Conservation (phyloP, 2,113 vertebrate genomes). For the Peromyscus polionotus region DNA sequence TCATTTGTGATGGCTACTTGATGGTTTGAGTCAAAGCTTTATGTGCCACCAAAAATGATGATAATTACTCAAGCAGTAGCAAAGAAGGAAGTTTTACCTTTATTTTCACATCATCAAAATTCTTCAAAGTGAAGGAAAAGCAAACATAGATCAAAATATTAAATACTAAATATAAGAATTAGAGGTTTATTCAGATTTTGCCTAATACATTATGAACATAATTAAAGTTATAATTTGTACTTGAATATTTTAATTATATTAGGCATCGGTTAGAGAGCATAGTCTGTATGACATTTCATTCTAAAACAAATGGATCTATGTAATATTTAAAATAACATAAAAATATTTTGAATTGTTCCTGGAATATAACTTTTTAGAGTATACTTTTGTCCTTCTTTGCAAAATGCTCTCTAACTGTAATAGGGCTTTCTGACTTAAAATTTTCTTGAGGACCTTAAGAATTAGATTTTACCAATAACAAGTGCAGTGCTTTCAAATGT, state of each 20-base stretch:
- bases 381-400: not conserved
- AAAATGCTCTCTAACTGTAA: not conserved
- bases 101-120: slow-evolving; percentile 41
- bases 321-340: slow-evolving; percentile 11
- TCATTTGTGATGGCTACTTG: slow-evolving; percentile 59
- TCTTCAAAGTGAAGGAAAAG: slow-evolving; percentile 32
- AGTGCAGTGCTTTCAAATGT: not conserved
- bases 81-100: slow-evolving; percentile 20
- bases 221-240: slow-evolving; percentile 16
- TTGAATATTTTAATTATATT: slow-evolving; percentile 8
- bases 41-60: not conserved
- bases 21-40: slow-evolving; percentile 39
- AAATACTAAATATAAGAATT: slow-evolving; percentile 28
- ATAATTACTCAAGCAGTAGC: not conserved
- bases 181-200: slow-evolving; percentile 7
- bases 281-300: not conserved
- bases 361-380: not conserved
- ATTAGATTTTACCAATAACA: not conserved
- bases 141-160: slow-evolving; percentile 4
- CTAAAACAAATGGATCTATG: not conserved
- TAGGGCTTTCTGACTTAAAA: not conserved
- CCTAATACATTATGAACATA: not conserved
- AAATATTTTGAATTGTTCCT: not conserved
- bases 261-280: not conserved
- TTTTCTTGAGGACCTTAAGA: not conserved